Evolutionary conservation across 2,113 vertebrate genomes (phyloP).

Genomic region (Callithrix jacchus): DNA sequence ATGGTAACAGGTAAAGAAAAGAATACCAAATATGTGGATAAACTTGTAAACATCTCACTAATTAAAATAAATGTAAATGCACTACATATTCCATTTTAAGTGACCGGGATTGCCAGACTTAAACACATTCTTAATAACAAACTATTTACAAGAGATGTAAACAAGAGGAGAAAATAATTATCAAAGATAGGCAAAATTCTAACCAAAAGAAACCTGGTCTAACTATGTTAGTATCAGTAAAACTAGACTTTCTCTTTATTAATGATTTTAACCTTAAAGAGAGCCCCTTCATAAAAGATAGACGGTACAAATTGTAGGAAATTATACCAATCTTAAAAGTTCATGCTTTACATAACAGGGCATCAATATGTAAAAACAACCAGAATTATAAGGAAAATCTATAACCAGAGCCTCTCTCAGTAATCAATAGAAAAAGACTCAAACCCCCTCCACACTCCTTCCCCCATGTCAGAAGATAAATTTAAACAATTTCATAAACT

Average conservation of each 20-base stretch:
- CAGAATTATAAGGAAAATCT: not conserved
- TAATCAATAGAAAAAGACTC: not conserved
- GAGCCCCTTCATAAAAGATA: not conserved
- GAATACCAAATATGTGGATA: not conserved
- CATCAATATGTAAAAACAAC: not conserved
- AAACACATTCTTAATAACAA: not conserved
- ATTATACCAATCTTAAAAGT: not conserved
- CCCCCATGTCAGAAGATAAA: not conserved
- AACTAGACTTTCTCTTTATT: not conserved
- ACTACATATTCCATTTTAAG: not conserved
- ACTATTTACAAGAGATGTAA: not conserved
- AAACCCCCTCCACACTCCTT: too few species aligned
- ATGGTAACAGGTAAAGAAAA: not conserved
- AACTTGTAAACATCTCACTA: not conserved
- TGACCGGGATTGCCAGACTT: not conserved
- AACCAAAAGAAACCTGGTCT: not conserved
- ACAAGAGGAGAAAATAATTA: not conserved
- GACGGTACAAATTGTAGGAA: not conserved
- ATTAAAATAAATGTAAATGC: not conserved
- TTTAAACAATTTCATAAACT: not conserved
- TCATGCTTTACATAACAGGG: not conserved
- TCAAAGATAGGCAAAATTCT: not conserved
- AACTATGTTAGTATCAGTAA: not conserved
- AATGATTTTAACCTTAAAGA: not conserved
- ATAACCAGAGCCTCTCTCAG: not conserved